These are phyloP conservation scores for Halesus radiatus DNA, from an alignment of 1,140 invertebrate genomes.

Conservation along the genomic window DNA sequence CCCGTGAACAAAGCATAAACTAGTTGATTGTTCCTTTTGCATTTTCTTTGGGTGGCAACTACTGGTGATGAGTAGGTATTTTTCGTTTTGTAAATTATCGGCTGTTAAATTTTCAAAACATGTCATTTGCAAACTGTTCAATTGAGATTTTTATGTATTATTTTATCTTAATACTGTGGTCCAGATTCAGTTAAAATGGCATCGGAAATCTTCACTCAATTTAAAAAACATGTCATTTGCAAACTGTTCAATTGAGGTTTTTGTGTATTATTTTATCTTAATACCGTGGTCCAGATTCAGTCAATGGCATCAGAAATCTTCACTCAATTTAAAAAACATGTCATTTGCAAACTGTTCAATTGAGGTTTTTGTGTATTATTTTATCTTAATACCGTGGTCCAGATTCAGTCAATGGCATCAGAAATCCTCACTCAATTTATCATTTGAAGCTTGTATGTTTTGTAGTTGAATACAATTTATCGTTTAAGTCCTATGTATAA, in stretches of 20 bases:
- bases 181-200: too few relatives aligned
- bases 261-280: too few relatives aligned
- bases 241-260: too few relatives aligned
- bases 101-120: not conserved
- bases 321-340: not conserved
- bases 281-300: too few relatives aligned
- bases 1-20: not conserved
- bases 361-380: too few relatives aligned
- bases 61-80: not conserved
- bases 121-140: too few relatives aligned
- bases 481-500: not conserved
- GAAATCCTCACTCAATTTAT: not conserved
- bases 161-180: too few relatives aligned
- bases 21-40: constrained; percentile 21
- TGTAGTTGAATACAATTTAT: constrained; percentile 4
- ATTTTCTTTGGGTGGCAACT: constrained; percentile 6
- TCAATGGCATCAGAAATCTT: not conserved
- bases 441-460: not conserved
- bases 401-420: too few relatives aligned
- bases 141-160: too few relatives aligned
- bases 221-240: not conserved
- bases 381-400: too few relatives aligned
- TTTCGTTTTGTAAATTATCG: not conserved
- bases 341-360: too few relatives aligned
- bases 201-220: not conserved